phyloP scores from a whole-genome alignment of 1,140 invertebrate species.

The Episyrphus balteatus region DNA sequence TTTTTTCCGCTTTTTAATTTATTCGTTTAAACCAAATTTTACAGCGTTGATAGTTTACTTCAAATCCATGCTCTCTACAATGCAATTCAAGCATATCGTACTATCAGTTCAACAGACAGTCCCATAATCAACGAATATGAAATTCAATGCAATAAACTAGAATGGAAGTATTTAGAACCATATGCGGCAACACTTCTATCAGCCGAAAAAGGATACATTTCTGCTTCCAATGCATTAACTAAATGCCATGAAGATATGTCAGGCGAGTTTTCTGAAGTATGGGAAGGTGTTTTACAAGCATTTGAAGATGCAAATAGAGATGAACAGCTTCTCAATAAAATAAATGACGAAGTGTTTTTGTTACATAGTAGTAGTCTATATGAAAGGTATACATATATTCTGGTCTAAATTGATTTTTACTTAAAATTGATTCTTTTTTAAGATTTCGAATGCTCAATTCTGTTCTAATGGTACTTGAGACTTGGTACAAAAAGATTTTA shows the following conservation, averaged over 20 bases:
- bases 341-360: constrained; percentile 9
- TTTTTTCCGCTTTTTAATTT: too few relatives aligned
- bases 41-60: constrained; percentile 40
- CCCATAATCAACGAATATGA: constrained; percentile 8
- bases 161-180: constrained; percentile 45
- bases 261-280: too few relatives aligned
- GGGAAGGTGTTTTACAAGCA: not conserved
- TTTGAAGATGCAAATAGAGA: constrained; percentile 6
- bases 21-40: not conserved
- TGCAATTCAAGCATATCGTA: constrained; percentile 31
- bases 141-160: constrained; percentile 35
- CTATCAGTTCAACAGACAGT: not conserved
- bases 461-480: constrained; percentile 14
- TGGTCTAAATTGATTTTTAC: too few relatives aligned
- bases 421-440: not conserved
- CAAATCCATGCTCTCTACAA: constrained; percentile 61
- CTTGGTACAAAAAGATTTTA: constrained; percentile 14
- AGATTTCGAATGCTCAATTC: constrained; percentile 3
- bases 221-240: too few relatives aligned
- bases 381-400: too few relatives aligned
- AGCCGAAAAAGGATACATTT: too few relatives aligned
- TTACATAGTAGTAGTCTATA: too few relatives aligned
- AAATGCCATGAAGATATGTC: too few relatives aligned
- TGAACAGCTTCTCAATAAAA: constrained; percentile 6
- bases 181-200: constrained; percentile 5